A percentile compares a stretch with the other conserved stretches of the same genome.
Evolutionary conservation across 2,113 vertebrate genomes (phyloP).

Genomic region (Gymnarchus niloticus): DNA sequence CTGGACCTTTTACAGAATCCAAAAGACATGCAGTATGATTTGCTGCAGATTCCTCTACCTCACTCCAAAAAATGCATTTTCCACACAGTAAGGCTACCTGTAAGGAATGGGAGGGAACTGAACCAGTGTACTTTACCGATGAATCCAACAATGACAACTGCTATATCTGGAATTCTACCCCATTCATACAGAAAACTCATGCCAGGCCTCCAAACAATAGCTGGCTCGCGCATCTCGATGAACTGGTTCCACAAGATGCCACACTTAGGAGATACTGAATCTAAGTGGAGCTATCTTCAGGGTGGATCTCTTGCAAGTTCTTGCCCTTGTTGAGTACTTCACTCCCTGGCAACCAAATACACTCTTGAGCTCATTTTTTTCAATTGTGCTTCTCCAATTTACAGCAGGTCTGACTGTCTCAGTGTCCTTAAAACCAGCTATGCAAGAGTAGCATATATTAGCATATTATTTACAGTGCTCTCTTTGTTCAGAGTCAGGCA

Average conservation of each 20-base stretch:
- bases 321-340: not conserved
- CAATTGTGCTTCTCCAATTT: conserved; percentile 12
- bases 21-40: not conserved
- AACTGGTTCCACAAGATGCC: not conserved
- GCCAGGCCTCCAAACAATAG: not conserved
- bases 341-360: not conserved
- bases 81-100: not conserved
- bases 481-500: conserved; percentile 6
- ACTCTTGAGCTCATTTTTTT: not conserved
- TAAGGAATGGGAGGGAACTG: not conserved
- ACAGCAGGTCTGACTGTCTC: conserved; percentile 11
- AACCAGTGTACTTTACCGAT: not conserved
- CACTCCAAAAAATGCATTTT: not conserved
- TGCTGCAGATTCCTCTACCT: not conserved
- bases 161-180: not conserved
- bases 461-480: not conserved
- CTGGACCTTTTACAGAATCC: not conserved
- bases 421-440: conserved; percentile 1
- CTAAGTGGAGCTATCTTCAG: not conserved
- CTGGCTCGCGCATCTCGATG: not conserved
- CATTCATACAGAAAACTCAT: not conserved
- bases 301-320: conserved; percentile 11
- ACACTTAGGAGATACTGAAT: not conserved
- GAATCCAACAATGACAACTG: not conserved
- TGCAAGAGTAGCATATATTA: conserved; percentile 2